phyloP scores from a whole-genome alignment of 2,888 invertebrate species.

The Saturnia pavonia region DNA sequence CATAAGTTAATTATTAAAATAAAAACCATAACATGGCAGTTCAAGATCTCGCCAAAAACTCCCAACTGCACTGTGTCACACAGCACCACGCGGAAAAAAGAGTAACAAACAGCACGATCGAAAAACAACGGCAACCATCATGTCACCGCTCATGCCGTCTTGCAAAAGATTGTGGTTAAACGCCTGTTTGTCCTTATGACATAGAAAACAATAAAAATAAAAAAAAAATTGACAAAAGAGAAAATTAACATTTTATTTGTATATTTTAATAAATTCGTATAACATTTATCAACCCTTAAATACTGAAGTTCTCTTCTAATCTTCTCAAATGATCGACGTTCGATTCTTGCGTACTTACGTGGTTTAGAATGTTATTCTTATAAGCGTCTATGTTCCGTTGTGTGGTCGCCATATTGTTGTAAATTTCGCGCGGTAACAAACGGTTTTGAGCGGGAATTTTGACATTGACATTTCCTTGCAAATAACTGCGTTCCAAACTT shows the following conservation, averaged over 20 bases:
- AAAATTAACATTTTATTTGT: slow-evolving; percentile 17
- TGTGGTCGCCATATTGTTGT: slow-evolving; percentile 65
- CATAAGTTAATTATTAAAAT: too few species aligned
- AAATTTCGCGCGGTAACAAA: slow-evolving; percentile 66
- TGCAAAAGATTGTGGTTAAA: too few species aligned
- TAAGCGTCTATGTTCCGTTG: slow-evolving; percentile 68
- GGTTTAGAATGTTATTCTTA: slow-evolving; percentile 74
- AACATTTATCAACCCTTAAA: slow-evolving; percentile 41
- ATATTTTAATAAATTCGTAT: neutral
- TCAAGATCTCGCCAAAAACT: too few species aligned
- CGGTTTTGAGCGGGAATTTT: slow-evolving; percentile 69
- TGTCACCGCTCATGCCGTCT: too few species aligned
- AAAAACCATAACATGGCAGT: too few species aligned
- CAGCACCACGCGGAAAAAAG: too few species aligned
- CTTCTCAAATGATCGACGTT: slow-evolving; percentile 74
- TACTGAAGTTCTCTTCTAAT: slow-evolving; percentile 77
- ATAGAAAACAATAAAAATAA: too few species aligned
- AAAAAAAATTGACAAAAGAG: neutral
- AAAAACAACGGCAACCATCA: too few species aligned
- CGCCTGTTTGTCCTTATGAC: too few species aligned
- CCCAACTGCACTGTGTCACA: too few species aligned
- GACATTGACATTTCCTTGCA: slow-evolving; percentile 58
- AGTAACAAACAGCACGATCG: too few species aligned
- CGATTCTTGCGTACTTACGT: slow-evolving; percentile 60
- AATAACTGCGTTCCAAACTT: slow-evolving; percentile 52